Percentiles rank a stretch among this genome's conserved stretches.
These are phyloP conservation scores for Chionomys nivalis DNA, from an alignment of 2,113 vertebrate genomes.

Conservation along the genomic window DNA sequence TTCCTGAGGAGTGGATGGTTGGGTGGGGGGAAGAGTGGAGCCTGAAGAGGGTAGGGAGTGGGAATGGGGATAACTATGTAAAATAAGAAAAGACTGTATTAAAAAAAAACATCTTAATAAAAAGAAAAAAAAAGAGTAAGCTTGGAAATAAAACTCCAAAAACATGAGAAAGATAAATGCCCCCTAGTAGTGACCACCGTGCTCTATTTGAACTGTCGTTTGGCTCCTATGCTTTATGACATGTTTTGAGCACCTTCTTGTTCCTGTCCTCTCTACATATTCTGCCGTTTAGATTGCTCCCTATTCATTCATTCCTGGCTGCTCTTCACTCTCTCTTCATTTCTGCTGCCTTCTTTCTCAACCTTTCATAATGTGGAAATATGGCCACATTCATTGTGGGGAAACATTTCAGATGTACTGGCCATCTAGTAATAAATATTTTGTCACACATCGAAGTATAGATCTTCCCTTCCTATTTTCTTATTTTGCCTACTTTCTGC, in stretches of 20 bases:
- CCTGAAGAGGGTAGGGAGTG: too few relatives aligned
- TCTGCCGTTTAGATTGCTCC: neutral
- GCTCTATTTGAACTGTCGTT: neutral
- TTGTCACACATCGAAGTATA: neutral
- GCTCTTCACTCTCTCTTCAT: neutral
- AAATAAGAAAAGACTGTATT: too few relatives aligned
- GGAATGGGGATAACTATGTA: too few relatives aligned
- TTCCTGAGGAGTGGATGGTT: too few relatives aligned
- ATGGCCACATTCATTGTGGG: too few relatives aligned
- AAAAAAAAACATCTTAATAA: too few relatives aligned
- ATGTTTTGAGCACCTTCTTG: too few relatives aligned
- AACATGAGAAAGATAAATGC: neutral
- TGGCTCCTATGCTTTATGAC: neutral
- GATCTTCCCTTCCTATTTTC: neutral
- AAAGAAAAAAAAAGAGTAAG: too few relatives aligned
- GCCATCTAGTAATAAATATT: neutral
- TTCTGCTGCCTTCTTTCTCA: neutral
- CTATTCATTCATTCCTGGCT: neutral
- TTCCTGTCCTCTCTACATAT: neutral
- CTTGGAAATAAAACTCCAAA: neutral
- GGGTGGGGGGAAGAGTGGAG: too few relatives aligned
- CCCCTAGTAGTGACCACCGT: too few relatives aligned
- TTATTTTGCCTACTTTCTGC: neutral
- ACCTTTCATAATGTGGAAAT: neutral
- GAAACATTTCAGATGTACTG: neutral